Base-by-base conservation (phyloP, 2,797 vertebrate genomes). In the Coracias cyanogaster region DNA sequence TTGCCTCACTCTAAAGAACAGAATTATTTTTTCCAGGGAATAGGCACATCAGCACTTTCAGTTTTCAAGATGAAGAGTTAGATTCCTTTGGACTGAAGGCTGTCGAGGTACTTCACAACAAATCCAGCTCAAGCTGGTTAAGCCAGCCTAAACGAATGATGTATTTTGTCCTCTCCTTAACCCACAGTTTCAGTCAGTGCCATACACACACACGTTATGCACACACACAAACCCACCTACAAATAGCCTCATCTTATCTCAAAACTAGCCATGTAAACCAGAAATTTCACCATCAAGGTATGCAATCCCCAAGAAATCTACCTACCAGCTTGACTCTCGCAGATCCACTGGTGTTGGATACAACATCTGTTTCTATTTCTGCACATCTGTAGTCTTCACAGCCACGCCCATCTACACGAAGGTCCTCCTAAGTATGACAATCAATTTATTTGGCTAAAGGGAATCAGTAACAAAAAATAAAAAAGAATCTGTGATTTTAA, bases 291-390 rank as follows among this genome's bases (percentile, higher is more conserved):
- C 46, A 78, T 67, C 43, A 84, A 80, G 4, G 7, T 18, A 78
- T 4, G 10, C 1, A 24, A 39, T 3, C 21, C 13, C 46, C 5
- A 19, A 22, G 17, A 58, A 37, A 55, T 55, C 17, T 35, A 96
- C 97, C 98, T 98, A 99, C 99, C 98, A 99, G 98, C 52, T 99
- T 99, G 80, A 99, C 99, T 97, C 99, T 99, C 22, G 99, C 99
- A 28, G 99, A 99, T 17, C 99, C 99, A 25, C 99, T 99, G 83
- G 99, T 99, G 97, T 99, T 99, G 65, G 99, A 99, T 20, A 99
- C 99, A 69, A 99, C 99, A 26, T 99, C 99, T 2, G 99, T 99
- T 97, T 99, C 99, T 43, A 99, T 98, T 77, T 99, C 99, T 64
- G 98, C 98, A 95, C 98, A 98, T 76, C 99, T 98, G 98, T 99